Conservation (phyloP, 2,113 vertebrate species). For the Seriola aureovittata region DNA sequence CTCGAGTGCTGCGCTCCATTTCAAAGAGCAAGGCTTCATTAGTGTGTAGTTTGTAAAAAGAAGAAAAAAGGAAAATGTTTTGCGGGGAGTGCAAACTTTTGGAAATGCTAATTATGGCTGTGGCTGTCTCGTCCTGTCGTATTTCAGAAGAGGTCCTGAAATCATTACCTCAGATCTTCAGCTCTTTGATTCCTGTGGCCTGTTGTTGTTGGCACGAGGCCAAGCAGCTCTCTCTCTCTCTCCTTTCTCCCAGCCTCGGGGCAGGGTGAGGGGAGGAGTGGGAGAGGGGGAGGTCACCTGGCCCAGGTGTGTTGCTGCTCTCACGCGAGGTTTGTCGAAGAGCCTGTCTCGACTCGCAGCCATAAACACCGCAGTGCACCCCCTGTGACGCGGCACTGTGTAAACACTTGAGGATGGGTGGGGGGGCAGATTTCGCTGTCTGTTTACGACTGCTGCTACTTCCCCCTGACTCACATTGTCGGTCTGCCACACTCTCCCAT, state of each 20-base stretch:
- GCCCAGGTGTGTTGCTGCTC: constrained; percentile 78
- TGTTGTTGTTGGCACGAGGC: constrained; percentile 73
- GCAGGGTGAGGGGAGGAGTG: constrained; percentile 30
- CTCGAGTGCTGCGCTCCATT: constrained; percentile 4
- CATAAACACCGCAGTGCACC: constrained; percentile 22
- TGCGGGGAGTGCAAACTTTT: constrained; percentile 16
- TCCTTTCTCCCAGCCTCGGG: constrained; percentile 53
- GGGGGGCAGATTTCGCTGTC: constrained; percentile 16
- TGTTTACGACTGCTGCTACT: constrained; percentile 1
- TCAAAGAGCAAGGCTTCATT: constrained; percentile 36
- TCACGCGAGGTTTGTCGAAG: constrained; percentile 77
- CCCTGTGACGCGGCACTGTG: background rate
- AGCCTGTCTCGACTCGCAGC: constrained; percentile 77
- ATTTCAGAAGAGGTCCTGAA: constrained; percentile 50
- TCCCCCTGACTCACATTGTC: background rate
- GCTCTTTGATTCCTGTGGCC: constrained; percentile 63
- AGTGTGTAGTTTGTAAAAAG: background rate
- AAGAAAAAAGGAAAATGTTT: background rate
- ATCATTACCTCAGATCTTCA: constrained; percentile 62
- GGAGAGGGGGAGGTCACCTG: constrained; percentile 43
- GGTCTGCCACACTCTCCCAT: constrained; percentile 24
- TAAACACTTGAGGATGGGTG: constrained; percentile 39
- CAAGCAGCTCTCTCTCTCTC: constrained; percentile 56
- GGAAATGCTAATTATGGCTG: constrained; percentile 43
- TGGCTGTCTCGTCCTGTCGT: constrained; percentile 3